Base-by-base conservation (phyloP, 2,888 invertebrate species). In the Thereva unica region DNA sequence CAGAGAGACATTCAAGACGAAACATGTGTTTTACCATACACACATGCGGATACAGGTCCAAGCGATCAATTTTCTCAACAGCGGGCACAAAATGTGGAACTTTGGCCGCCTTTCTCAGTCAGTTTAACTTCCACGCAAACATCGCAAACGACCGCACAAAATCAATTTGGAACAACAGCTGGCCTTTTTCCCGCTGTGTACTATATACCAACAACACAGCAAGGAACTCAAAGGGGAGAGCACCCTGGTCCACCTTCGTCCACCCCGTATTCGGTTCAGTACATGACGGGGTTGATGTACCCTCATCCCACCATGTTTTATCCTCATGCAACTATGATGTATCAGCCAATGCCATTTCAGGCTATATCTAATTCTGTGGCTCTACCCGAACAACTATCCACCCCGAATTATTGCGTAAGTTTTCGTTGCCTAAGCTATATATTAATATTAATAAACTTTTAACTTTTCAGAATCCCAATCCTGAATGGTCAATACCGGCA, bases 81-180 rank as follows among this genome's bases (percentile, higher is more conserved):
- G 9, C 64, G 56, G 41, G 37, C 67, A 42, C 64, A 67, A 56
- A 82, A 82, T 71, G 80, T 85, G 10, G 85, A 85, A 71, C 72
- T 86, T 5, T 87, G 87, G 86, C 85, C 87, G 1, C 85, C 86
- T 0, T 84, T 86, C 72, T 84, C 86, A 1, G 82, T 85, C 50
- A 82, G 83, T 6, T 71, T 79, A 67, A 75, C 80, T 68, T 76
- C 81, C 70, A 74, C 77, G 72, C 75, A 75, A 69, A 75, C 71
- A 69, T 40, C 70, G 66, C 72, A 73, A 59, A 72, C 73, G 6
- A 71, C 75, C n/a, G 68, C 77, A 12, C 76, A 77, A 42, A 78
- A 76, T 64, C 75, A 74, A 59, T 74, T 82, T 74, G 71, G 77
- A 8, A 71, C 76, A 0, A 76, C 81, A 45, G 76, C 80, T 6